Conservation (phyloP, 2,888 invertebrate species). For the Sarcophaga subvicina region DNA sequence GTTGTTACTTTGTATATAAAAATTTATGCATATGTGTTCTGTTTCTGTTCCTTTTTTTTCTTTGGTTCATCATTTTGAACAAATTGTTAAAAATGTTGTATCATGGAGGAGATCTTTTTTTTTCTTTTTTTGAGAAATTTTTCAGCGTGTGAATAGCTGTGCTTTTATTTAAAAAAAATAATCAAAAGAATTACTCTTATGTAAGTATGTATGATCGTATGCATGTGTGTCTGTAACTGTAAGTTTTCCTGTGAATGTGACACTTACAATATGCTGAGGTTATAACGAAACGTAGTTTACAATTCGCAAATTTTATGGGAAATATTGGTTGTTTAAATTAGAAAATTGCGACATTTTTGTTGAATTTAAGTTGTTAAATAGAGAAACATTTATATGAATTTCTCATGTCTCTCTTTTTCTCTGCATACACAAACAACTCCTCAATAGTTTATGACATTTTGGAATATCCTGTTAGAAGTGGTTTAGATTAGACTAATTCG, state of each 20-base stretch:
- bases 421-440: no score
- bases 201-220: not conserved
- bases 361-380: no score
- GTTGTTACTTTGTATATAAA: not conserved
- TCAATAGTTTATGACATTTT: no score
- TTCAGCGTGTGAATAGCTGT: not conserved
- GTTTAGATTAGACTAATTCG: no score
- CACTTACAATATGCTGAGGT: not conserved
- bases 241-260: not conserved
- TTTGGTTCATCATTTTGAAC: conserved; percentile 34
- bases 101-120: conserved; percentile 19
- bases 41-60: not conserved
- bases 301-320: not conserved
- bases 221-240: not conserved
- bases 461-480: no score
- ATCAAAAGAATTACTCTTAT: conserved; percentile 3
- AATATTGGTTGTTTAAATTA: not conserved
- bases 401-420: no score
- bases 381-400: no score
- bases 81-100: conserved; percentile 47
- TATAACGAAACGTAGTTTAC: not conserved
- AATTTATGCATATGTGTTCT: no score
- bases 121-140: not conserved
- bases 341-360: not conserved
- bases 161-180: conserved; percentile 10